Conservation (phyloP, 2,888 invertebrate genomes). For the Eubasilissa splendida region DNA sequence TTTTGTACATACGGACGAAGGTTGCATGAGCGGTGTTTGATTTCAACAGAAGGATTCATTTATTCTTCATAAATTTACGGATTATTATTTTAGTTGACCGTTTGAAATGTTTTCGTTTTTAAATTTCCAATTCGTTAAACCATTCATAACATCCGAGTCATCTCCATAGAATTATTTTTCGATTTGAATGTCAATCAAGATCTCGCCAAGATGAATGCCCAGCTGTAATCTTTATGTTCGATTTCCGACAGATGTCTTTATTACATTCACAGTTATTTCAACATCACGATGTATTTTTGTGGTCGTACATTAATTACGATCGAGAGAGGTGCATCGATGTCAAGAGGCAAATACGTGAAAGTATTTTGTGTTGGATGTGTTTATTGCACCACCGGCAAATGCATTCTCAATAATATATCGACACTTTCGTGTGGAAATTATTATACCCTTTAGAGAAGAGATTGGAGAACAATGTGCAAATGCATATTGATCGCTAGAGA, state of each 20-base stretch:
- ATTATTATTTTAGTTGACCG: no score
- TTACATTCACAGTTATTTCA: slow-evolving; percentile 5
- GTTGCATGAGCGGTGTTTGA: no score
- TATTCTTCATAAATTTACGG: no score
- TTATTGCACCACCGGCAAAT: neutral
- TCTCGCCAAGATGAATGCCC: slow-evolving; percentile 5
- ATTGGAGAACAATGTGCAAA: neutral
- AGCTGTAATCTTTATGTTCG: slow-evolving; percentile 12
- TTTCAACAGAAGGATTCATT: no score
- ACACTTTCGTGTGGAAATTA: neutral
- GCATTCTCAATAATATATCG: neutral
- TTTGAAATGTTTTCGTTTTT: slow-evolving; percentile 1
- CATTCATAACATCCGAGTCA: neutral
- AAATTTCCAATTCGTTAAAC: neutral
- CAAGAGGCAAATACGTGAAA: slow-evolving; percentile 12
- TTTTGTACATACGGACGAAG: no score
- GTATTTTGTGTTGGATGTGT: neutral
- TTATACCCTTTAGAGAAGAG: neutral
- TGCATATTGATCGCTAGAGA: no score
- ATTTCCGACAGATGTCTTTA: slow-evolving; percentile 16
- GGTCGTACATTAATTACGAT: slow-evolving; percentile 18
- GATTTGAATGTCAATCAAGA: slow-evolving; percentile 33
- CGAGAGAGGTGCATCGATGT: slow-evolving; percentile 10
- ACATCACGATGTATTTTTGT: slow-evolving; percentile 12
- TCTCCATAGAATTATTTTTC: slow-evolving; percentile 7